Percentiles rank a stretch among this genome's conserved stretches.
These are phyloP conservation scores for Pteromalus puparum DNA, from an alignment of 1,140 invertebrate genomes.

Conservation along the genomic window DNA sequence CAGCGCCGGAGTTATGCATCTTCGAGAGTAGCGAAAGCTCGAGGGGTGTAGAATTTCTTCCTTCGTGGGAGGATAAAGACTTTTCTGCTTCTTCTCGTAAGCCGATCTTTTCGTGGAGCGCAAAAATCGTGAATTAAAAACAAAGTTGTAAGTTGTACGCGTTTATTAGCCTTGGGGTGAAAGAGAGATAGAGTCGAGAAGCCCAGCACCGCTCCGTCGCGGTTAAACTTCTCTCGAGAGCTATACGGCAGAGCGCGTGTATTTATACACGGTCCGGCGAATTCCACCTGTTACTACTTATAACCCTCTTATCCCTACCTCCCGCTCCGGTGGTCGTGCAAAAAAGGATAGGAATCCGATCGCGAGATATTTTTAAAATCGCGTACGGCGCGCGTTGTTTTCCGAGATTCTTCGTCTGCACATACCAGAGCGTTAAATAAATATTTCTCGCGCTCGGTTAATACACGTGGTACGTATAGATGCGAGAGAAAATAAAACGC, in stretches of 20 bases:
- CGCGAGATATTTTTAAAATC: background rate
- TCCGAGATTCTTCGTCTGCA: no score
- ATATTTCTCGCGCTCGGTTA: slow-evolving; percentile 8
- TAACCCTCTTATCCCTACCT: background rate
- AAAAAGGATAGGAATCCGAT: background rate
- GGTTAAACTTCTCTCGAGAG: background rate
- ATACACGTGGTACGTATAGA: background rate
- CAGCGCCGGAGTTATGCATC: background rate
- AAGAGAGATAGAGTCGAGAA: background rate
- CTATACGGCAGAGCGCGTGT: no score
- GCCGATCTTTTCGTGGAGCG: background rate
- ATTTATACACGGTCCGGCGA: no score
- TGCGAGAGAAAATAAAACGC: background rate
- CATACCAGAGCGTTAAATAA: background rate
- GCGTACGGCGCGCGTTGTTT: no score
- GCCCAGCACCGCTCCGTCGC: background rate
- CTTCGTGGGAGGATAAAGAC: background rate
- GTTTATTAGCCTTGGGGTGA: background rate
- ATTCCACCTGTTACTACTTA: slow-evolving; percentile 10
- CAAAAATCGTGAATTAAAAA: slow-evolving; percentile 10
- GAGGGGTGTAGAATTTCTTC: background rate
- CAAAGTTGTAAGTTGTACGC: slow-evolving; percentile 8
- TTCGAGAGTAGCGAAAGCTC: background rate
- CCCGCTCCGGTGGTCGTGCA: background rate
- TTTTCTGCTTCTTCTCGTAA: background rate